Evolutionary conservation across 2,113 vertebrate species (phyloP).

Genomic region (Pseudorhombus dupliciocellatus): DNA sequence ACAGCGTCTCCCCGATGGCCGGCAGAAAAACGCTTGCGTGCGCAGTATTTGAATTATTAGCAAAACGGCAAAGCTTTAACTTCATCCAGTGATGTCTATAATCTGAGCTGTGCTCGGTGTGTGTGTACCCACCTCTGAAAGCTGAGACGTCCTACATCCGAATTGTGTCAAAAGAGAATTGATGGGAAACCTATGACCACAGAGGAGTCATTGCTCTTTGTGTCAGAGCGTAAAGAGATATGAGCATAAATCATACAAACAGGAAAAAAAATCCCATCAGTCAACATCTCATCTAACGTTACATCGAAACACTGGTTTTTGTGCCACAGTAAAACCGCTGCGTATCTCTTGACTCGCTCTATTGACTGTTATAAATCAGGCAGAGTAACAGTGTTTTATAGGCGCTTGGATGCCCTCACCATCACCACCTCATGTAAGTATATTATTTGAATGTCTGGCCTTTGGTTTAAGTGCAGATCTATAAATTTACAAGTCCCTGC

Average conservation of each 20-base stretch:
- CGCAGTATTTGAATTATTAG: slow-evolving; percentile 72
- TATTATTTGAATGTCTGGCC: slow-evolving; percentile 56
- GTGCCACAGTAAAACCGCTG: slow-evolving; percentile 1
- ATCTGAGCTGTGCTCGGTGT: slow-evolving; percentile 42
- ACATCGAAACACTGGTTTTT: slow-evolving; percentile 33
- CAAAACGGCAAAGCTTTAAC: slow-evolving; percentile 57
- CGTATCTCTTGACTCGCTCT: slow-evolving; percentile 19
- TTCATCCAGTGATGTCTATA: slow-evolving; percentile 63
- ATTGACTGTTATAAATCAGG: slow-evolving; percentile 37
- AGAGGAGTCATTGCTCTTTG: slow-evolving; percentile 21
- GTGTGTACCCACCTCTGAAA: slow-evolving; percentile 31
- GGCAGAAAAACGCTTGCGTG: slow-evolving; percentile 57
- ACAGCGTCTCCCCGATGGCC: slow-evolving; percentile 60
- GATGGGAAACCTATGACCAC: slow-evolving; percentile 7
- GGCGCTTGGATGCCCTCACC: slow-evolving; percentile 8
- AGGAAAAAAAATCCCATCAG: slow-evolving; percentile 27
- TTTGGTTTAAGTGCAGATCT: slow-evolving; percentile 64
- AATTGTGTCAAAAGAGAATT: slow-evolving; percentile 23
- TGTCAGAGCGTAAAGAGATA: slow-evolving; percentile 19
- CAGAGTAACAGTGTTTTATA: slow-evolving; percentile 40
- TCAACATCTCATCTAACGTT: slow-evolving; percentile 26
- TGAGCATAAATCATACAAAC: slow-evolving; percentile 37
- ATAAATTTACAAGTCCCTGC: slow-evolving; percentile 59
- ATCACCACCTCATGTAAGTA: slow-evolving; percentile 22
- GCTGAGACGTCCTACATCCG: slow-evolving; percentile 21